Conservation (phyloP, 2,888 invertebrate genomes). For the Mythimna impura region DNA sequence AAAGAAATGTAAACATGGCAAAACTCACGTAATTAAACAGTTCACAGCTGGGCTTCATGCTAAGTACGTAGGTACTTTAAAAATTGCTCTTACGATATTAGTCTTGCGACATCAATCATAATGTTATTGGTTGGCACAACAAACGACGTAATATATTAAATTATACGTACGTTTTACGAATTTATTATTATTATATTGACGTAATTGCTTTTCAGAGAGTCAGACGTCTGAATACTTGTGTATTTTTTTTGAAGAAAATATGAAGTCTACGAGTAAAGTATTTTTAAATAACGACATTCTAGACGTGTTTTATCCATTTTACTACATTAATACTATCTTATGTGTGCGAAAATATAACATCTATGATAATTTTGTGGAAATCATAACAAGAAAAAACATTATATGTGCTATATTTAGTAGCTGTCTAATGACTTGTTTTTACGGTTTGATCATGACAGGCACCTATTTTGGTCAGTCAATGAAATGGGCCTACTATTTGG, state of each 20-base stretch:
- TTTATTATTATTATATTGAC: too few species aligned
- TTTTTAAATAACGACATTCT: slow-evolving; percentile 15
- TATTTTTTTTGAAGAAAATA: background rate
- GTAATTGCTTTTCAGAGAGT: slow-evolving; percentile 30
- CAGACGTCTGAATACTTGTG: background rate
- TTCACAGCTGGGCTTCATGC: background rate
- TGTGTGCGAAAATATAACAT: slow-evolving; percentile 44
- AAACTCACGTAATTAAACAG: too few species aligned
- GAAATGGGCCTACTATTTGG: slow-evolving; percentile 11
- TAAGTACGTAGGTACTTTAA: slow-evolving; percentile 3
- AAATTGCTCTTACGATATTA: slow-evolving; percentile 17
- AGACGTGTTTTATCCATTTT: slow-evolving; percentile 31
- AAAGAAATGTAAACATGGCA: too few species aligned
- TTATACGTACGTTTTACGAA: too few species aligned
- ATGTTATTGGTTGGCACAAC: background rate
- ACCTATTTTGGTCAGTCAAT: background rate
- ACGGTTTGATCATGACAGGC: slow-evolving; percentile 1
- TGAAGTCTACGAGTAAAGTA: slow-evolving; percentile 10
- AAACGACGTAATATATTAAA: too few species aligned
- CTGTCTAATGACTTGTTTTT: slow-evolving; percentile 19
- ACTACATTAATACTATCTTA: slow-evolving; percentile 15
- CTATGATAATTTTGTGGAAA: slow-evolving; percentile 15
- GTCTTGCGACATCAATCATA: background rate
- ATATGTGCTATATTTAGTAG: slow-evolving; percentile 5
- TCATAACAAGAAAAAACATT: slow-evolving; percentile 23